Conservation (phyloP, 2,797 vertebrate species). For the Macropus fuliginosus region DNA sequence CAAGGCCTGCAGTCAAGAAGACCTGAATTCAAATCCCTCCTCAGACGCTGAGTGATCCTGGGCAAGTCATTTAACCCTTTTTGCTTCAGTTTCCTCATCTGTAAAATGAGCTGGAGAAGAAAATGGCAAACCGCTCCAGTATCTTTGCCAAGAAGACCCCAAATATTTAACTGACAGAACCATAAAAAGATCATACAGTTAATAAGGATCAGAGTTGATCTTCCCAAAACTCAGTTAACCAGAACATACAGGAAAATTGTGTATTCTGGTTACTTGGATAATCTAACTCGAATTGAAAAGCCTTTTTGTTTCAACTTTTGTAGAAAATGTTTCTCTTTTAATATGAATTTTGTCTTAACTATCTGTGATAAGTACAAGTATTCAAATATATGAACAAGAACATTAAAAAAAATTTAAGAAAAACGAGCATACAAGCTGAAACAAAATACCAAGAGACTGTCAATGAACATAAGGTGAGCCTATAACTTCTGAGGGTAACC, state of each 20-base stretch:
- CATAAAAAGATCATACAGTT: background rate
- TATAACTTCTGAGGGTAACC: background rate
- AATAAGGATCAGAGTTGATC: background rate
- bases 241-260: background rate
- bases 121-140: background rate
- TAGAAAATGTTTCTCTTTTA: background rate
- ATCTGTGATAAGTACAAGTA: accelerated
- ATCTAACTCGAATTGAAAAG: background rate
- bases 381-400: background rate
- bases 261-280: background rate
- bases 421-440: background rate
- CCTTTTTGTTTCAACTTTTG: slow-evolving; percentile 3
- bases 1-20: background rate
- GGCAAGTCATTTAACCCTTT: background rate
- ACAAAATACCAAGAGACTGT: background rate
- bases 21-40: background rate
- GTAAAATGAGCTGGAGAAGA: background rate
- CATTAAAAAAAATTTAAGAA: background rate
- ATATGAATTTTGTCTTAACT: background rate
- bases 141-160: background rate
- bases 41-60: background rate
- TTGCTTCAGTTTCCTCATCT: background rate
- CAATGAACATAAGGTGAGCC: background rate
- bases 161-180: background rate
- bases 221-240: background rate